Evolutionary conservation across 2,888 invertebrate species (phyloP).

Genomic region (Byasa hedistus): DNA sequence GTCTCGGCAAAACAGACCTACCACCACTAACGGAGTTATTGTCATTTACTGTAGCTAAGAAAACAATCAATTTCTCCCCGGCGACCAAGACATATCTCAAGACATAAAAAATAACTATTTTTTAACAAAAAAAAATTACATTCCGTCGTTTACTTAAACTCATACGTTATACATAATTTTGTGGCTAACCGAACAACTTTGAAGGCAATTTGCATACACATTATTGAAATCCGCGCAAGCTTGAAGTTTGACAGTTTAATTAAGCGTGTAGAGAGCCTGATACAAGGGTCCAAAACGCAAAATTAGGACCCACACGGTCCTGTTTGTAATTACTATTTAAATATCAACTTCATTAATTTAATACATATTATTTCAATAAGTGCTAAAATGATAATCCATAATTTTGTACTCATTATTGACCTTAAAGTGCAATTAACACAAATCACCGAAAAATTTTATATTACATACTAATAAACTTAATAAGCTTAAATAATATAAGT

Average conservation of each 20-base stretch:
- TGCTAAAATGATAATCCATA: neutral
- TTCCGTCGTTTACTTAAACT: neutral
- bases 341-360: slow-evolving; percentile 1
- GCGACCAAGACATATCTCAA: no score
- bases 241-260: slow-evolving; percentile 55
- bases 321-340: slow-evolving; percentile 15
- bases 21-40: no score
- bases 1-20: no score
- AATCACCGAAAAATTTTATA: no score
- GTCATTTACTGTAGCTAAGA: no score
- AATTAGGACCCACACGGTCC: slow-evolving; percentile 6
- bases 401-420: neutral
- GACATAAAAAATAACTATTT: no score
- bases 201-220: slow-evolving; percentile 31
- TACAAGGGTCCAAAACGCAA: slow-evolving; percentile 46
- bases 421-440: no score
- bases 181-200: slow-evolving; percentile 6
- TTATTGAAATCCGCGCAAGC: slow-evolving; percentile 38
- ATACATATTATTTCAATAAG: neutral
- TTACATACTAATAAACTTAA: no score
- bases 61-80: no score
- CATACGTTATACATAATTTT: neutral
- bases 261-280: slow-evolving; percentile 50
- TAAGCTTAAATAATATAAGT: no score
- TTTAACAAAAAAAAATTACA: no score